phyloP scores from a whole-genome alignment of 2,888 invertebrate genomes.

The Synergus itoensis region DNA sequence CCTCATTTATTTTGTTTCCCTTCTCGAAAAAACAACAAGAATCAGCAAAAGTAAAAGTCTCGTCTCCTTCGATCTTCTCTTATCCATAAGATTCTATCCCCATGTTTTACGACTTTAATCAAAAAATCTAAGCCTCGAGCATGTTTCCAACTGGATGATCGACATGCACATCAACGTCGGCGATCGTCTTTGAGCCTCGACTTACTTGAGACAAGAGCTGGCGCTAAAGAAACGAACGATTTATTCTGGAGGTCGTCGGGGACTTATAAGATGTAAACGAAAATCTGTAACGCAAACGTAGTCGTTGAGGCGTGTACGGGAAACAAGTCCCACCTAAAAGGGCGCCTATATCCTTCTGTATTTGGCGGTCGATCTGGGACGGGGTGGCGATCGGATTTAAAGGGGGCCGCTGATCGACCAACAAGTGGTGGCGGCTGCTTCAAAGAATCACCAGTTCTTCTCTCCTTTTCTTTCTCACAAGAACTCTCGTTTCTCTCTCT shows the following conservation, averaged over 20 bases:
- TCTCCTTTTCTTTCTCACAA: slow-evolving; percentile 45
- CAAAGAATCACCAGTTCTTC: slow-evolving; percentile 65
- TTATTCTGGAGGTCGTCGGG: slow-evolving; percentile 60
- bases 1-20: too few species aligned
- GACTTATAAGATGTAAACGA: slow-evolving; percentile 70
- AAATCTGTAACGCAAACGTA: slow-evolving; percentile 69
- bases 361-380: slow-evolving; percentile 58
- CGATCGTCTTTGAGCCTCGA: slow-evolving; percentile 37
- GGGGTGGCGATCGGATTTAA: slow-evolving; percentile 73
- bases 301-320: slow-evolving; percentile 67
- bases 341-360: slow-evolving; percentile 61
- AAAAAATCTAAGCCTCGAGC: slow-evolving; percentile 28
- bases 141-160: slow-evolving; percentile 40
- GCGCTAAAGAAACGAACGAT: slow-evolving; percentile 46
- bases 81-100: not conserved
- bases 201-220: slow-evolving; percentile 19
- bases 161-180: slow-evolving; percentile 40
- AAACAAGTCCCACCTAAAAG: slow-evolving; percentile 59
- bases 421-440: slow-evolving; percentile 74
- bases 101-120: slow-evolving; percentile 29
- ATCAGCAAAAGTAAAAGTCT: not conserved
- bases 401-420: slow-evolving; percentile 73
- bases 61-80: not conserved
- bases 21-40: not conserved
- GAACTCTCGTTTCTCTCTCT: slow-evolving; percentile 45